phyloP scores from a whole-genome alignment of 1,140 invertebrate species.

The Neodiprion fabricii region DNA sequence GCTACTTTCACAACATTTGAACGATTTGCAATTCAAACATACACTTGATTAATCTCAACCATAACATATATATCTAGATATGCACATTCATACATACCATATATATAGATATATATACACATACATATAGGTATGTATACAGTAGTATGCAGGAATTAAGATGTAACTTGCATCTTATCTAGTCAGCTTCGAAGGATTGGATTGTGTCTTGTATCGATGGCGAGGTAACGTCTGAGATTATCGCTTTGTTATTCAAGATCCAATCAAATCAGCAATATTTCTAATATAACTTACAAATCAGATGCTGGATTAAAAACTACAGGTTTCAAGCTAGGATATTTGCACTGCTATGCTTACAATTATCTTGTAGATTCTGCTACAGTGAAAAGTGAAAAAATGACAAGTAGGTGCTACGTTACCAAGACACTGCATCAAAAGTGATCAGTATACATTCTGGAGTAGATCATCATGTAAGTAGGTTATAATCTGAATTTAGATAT shows the following conservation, averaged over 20 bases:
- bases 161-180: neutral
- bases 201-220: too few relatives aligned
- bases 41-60: conserved; percentile 9
- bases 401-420: too few relatives aligned
- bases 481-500: too few relatives aligned
- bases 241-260: neutral
- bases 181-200: neutral
- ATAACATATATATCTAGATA: neutral
- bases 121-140: neutral
- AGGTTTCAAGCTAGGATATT: neutral
- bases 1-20: conserved; percentile 44
- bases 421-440: too few relatives aligned
- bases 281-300: neutral
- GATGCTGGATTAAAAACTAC: neutral
- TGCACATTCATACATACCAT: neutral
- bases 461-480: too few relatives aligned
- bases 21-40: neutral
- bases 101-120: neutral
- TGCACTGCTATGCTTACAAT: neutral
- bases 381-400: too few relatives aligned
- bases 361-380: neutral
- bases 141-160: neutral
- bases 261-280: too few relatives aligned
- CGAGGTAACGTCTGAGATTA: too few relatives aligned
- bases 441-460: too few relatives aligned